phyloP scores from a whole-genome alignment of 1,140 invertebrate species.

The Leptinotarsa undecemlineata region DNA sequence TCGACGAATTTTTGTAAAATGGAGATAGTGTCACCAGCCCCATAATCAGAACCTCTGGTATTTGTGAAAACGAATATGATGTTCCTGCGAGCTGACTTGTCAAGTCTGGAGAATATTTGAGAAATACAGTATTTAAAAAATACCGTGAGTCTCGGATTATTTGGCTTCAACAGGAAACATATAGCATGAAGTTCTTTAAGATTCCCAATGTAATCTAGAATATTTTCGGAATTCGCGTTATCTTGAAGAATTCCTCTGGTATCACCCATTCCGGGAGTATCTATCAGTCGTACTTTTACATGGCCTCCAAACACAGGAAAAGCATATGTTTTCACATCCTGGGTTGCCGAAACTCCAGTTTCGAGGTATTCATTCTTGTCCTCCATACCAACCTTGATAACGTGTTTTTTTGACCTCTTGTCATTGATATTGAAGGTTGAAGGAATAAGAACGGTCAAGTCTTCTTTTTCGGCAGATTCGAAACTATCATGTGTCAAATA shows the following conservation, averaged over 20 bases:
- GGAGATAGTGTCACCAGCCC: slow-evolving; percentile 39
- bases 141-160: slow-evolving; percentile 37
- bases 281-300: slow-evolving; percentile 41
- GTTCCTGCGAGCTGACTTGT: slow-evolving; percentile 45
- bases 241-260: slow-evolving; percentile 45
- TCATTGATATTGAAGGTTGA: slow-evolving; percentile 16
- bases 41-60: slow-evolving; percentile 43
- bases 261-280: slow-evolving; percentile 49
- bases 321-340: slow-evolving; percentile 47
- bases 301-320: slow-evolving; percentile 40
- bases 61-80: slow-evolving; percentile 49
- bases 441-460: slow-evolving; percentile 44
- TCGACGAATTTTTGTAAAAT: slow-evolving; percentile 32
- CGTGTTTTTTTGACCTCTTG: slow-evolving; percentile 34
- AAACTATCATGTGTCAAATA: slow-evolving; percentile 45
- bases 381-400: slow-evolving; percentile 33
- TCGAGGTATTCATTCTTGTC: slow-evolving; percentile 45
- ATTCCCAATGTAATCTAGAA: slow-evolving; percentile 42
- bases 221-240: slow-evolving; percentile 46
- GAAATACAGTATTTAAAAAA: slow-evolving; percentile 49
- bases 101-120: slow-evolving; percentile 47
- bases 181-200: slow-evolving; percentile 47
- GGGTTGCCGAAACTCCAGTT: slow-evolving; percentile 46
- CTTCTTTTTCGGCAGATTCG: slow-evolving; percentile 36
- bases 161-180: slow-evolving; percentile 47